Conservation (phyloP, 2,113 vertebrate species). For the Apodemus sylvaticus region DNA sequence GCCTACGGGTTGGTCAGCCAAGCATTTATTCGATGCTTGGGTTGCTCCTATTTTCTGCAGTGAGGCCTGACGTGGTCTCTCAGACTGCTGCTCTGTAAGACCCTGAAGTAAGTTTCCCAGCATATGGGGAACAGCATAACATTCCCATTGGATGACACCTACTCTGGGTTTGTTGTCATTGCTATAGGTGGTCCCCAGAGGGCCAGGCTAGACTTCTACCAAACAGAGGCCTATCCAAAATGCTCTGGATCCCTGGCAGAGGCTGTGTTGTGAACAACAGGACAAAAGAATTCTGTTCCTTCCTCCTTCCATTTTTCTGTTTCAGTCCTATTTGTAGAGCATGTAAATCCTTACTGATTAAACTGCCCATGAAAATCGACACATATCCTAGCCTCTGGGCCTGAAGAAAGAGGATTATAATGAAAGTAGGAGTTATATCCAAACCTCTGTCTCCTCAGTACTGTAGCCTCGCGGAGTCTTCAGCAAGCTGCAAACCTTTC, state of each 20-base stretch:
- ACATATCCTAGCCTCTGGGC: background rate
- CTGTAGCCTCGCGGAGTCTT: background rate
- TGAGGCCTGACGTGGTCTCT: background rate
- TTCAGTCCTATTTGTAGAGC: conserved; percentile 21
- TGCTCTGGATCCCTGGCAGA: background rate
- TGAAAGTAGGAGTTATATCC: background rate
- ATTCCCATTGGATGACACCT: background rate
- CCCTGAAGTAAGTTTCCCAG: background rate
- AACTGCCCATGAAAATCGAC: conserved; percentile 24
- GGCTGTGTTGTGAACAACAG: background rate
- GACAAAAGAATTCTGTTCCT: background rate
- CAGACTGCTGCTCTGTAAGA: background rate
- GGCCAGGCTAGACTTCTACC: too few species aligned
- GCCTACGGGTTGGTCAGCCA: background rate
- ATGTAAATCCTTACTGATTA: background rate
- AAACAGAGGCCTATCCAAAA: background rate
- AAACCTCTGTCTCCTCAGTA: background rate
- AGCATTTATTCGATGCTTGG: background rate
- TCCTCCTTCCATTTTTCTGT: background rate
- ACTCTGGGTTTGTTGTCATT: background rate
- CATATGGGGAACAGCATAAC: accelerated
- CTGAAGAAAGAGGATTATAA: background rate
- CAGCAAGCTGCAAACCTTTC: background rate
- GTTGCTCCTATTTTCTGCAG: background rate
- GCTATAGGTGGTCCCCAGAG: background rate